Conservation (phyloP, 2,797 vertebrate genomes). For the Cichlasoma orientale region DNA sequence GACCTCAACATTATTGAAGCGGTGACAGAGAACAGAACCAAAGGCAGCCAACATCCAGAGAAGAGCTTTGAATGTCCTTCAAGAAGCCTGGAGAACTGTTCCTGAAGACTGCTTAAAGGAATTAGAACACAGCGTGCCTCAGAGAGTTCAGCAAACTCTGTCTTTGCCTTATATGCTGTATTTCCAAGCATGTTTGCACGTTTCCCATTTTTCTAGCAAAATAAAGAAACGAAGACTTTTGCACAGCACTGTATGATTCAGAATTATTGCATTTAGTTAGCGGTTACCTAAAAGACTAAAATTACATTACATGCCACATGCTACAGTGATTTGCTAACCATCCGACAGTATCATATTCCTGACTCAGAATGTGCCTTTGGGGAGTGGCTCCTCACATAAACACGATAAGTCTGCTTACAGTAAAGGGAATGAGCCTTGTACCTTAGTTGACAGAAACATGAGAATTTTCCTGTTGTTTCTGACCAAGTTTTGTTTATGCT, state of each 20-base stretch:
- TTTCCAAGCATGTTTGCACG: no score
- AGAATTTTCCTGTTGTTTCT: not conserved
- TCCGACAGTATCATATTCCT: conserved; percentile 6
- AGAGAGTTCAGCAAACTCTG: not conserved
- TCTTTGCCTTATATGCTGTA: not conserved
- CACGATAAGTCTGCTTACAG: not conserved
- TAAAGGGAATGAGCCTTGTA: not conserved
- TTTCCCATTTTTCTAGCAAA: not conserved
- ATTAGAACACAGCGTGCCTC: not conserved
- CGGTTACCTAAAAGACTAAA: not conserved
- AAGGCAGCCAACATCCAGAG: not conserved
- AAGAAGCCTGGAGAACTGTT: not conserved
- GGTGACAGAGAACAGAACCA: not conserved
- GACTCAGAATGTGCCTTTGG: not conserved
- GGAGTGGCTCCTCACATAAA: not conserved
- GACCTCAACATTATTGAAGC: not conserved
- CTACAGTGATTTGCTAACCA: not conserved
- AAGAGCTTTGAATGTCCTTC: not conserved
- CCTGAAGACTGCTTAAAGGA: not conserved
- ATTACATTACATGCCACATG: not conserved
- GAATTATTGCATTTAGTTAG: not conserved
- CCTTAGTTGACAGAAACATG: not conserved
- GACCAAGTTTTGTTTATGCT: not conserved
- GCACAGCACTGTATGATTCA: not conserved
- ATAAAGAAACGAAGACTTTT: not conserved